A percentile compares a stretch with the other conserved stretches of the same genome.
Evolutionary conservation across 1,140 invertebrate species (phyloP).

Genomic region (Meteorus sp.): DNA sequence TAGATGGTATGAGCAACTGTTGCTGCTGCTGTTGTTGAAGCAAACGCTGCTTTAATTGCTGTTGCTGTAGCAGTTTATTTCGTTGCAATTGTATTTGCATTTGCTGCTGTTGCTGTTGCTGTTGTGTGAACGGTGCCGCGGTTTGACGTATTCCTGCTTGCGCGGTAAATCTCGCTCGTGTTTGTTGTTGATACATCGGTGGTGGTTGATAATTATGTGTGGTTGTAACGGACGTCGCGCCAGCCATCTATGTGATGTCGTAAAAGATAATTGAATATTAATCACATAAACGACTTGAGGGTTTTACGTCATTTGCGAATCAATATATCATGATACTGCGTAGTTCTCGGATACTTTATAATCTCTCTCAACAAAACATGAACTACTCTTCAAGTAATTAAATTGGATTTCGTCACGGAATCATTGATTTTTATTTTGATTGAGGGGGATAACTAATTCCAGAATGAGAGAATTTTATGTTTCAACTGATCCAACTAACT

Average conservation of each 20-base stretch:
- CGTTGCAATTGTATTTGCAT: slow-evolving; percentile 52
- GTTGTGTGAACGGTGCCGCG: slow-evolving; percentile 45
- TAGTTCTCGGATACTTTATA: no score
- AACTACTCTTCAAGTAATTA: no score
- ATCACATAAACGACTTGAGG: background rate
- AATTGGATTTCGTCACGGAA: no score
- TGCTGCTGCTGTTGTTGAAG: slow-evolving; percentile 64
- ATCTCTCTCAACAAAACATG: no score
- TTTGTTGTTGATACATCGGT: slow-evolving; percentile 57
- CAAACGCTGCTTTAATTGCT: slow-evolving; percentile 52
- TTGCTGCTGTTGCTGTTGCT: slow-evolving; percentile 47
- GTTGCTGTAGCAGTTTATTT: slow-evolving; percentile 49
- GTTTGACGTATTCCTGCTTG: slow-evolving; percentile 47
- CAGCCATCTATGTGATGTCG: slow-evolving; percentile 48
- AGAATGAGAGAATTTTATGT: no score
- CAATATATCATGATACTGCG: no score
- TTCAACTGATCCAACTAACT: no score
- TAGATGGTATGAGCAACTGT: slow-evolving; percentile 68
- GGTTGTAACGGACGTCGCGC: slow-evolving; percentile 48
- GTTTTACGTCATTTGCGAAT: no score
- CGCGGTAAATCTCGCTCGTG: slow-evolving; percentile 48
- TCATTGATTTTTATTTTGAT: no score
- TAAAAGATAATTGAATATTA: slow-evolving; percentile 9
- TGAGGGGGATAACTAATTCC: no score
- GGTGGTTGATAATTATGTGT: slow-evolving; percentile 57